Percentiles rank a stretch among this genome's conserved stretches.
phyloP scores from a whole-genome alignment of 2,113 vertebrate genomes.

The Periophthalmodon schlosseri region DNA sequence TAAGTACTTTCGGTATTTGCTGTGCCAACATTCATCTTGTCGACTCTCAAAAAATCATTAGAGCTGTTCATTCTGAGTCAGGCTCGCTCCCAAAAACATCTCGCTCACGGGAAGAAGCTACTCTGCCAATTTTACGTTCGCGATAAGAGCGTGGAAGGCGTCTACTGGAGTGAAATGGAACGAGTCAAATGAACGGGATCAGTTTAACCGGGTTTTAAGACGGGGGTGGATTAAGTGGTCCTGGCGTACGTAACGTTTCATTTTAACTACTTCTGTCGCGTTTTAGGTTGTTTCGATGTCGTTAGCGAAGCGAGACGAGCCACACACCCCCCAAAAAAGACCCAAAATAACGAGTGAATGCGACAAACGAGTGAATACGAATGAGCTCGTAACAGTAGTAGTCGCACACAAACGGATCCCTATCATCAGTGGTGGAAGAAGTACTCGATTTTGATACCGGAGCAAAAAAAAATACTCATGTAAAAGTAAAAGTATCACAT shows the following conservation, averaged over 20 bases:
- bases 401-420: too few relatives aligned
- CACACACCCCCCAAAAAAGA: too few relatives aligned
- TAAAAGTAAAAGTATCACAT: too few relatives aligned
- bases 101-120: constrained; percentile 39
- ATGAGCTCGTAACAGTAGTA: too few relatives aligned
- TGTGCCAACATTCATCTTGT: constrained; percentile 73
- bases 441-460: too few relatives aligned
- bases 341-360: too few relatives aligned
- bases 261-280: neutral
- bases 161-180: constrained; percentile 31
- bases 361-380: too few relatives aligned
- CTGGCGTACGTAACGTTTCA: neutral
- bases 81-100: constrained; percentile 36
- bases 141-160: constrained; percentile 3
- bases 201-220: neutral
- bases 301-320: too few relatives aligned
- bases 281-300: too few relatives aligned
- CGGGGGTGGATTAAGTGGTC: neutral
- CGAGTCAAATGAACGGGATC: neutral
- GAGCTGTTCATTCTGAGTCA: constrained; percentile 63
- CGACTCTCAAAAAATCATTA: constrained; percentile 73
- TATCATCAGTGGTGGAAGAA: too few relatives aligned
- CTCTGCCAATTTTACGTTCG: constrained; percentile 44
- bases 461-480: too few relatives aligned
- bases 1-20: constrained; percentile 48